Evolutionary conservation across 2,797 vertebrate genomes (phyloP).

Genomic region (Taenioides sp.): DNA sequence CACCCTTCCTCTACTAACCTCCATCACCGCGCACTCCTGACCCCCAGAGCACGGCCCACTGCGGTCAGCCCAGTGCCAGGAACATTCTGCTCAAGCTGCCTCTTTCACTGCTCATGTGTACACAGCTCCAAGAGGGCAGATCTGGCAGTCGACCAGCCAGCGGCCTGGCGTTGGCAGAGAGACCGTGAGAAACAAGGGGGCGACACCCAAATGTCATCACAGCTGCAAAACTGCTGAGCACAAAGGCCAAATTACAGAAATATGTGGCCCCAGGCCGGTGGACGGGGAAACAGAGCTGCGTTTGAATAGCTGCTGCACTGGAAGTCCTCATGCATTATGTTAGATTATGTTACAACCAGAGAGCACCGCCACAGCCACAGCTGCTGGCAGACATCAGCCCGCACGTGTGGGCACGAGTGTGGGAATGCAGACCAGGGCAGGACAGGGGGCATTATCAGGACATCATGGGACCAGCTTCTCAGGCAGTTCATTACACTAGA

Average conservation of each 20-base stretch:
- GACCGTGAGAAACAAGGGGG: conserved; percentile 94
- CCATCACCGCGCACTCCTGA: conserved; percentile 46
- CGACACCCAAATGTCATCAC: conserved; percentile 91
- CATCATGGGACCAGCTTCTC: conserved; percentile 47
- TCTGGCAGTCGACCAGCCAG: conserved; percentile 83
- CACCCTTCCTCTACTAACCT: conserved; percentile 23
- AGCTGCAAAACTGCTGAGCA: conserved; percentile 93
- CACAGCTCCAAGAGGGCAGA: conserved; percentile 78
- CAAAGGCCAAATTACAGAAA: conserved; percentile 91
- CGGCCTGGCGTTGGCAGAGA: conserved; percentile 79
- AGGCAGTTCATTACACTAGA: not conserved
- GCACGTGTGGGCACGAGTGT: conserved; percentile 55
- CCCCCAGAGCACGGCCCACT: conserved; percentile 46
- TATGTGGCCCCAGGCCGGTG: conserved; percentile 84
- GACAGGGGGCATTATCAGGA: conserved; percentile 33
- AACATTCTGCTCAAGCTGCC: conserved; percentile 69
- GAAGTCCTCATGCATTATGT: conserved; percentile 71
- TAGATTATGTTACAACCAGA: conserved; percentile 70
- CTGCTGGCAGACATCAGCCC: conserved; percentile 71
- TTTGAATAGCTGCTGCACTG: conserved; percentile 75
- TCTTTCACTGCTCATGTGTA: conserved; percentile 69
- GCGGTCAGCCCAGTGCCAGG: conserved; percentile 64
- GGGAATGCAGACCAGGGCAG: conserved; percentile 47
- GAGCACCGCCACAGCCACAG: conserved; percentile 69
- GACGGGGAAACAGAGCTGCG: conserved; percentile 82